Evolutionary conservation across 2,888 invertebrate genomes (phyloP).

Genomic region (Brenthis daphne): DNA sequence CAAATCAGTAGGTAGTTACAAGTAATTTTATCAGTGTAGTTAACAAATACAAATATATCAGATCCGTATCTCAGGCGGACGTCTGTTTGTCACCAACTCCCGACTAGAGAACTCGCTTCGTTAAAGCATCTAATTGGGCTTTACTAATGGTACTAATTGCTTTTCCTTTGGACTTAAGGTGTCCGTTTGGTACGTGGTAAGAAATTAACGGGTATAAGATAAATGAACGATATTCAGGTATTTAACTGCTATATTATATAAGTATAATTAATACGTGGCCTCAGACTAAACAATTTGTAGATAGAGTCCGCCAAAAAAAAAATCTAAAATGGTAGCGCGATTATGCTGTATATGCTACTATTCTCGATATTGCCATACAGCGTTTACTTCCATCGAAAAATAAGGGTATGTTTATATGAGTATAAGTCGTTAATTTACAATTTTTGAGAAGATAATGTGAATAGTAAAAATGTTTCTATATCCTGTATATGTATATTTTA

Average conservation of each 20-base stretch:
- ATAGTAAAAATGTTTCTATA: no score
- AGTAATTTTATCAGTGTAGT: slow-evolving; percentile 38
- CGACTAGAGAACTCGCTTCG: slow-evolving; percentile 70
- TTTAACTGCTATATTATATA: background rate
- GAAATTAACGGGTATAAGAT: background rate
- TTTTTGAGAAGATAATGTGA: no score
- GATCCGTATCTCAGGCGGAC: slow-evolving; percentile 65
- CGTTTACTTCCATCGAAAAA: no score
- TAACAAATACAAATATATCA: slow-evolving; percentile 57
- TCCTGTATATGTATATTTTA: no score
- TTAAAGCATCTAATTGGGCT: slow-evolving; percentile 77
- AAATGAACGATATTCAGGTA: background rate
- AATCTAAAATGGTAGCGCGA: no score
- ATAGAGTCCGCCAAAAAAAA: no score
- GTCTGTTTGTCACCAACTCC: slow-evolving; percentile 71
- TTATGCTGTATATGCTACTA: no score
- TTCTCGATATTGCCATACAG: no score
- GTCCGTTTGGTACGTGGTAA: slow-evolving; percentile 47
- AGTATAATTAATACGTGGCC: background rate
- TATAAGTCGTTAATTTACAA: no score
- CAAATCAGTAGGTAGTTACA: slow-evolving; percentile 28
- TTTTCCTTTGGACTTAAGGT: slow-evolving; percentile 73
- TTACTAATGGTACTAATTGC: slow-evolving; percentile 75
- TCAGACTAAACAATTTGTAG: no score
- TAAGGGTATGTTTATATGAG: no score